Evolutionary conservation across 2,797 vertebrate genomes (phyloP).

Genomic region (Pelobates cultripes): DNA sequence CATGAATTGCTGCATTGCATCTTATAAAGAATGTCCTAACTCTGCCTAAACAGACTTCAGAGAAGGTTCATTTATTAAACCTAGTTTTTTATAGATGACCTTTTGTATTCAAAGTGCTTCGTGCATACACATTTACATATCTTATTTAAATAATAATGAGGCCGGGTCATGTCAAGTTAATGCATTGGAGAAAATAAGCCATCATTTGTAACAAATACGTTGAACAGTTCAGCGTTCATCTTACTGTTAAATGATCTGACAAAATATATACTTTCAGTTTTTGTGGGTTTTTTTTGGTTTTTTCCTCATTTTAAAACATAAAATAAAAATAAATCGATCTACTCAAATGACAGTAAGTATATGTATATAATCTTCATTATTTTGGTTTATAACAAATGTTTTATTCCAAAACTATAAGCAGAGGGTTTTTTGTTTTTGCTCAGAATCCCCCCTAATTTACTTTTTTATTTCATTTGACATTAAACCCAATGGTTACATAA

Average conservation of each 20-base stretch:
- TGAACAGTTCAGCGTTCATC: not conserved
- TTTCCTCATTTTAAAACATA: too few relatives aligned
- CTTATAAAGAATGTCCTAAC: not conserved
- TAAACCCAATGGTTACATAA: slow-evolving; percentile 19
- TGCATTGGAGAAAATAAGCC: slow-evolving; percentile 13
- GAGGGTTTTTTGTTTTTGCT: not conserved
- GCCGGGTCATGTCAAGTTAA: slow-evolving; percentile 1
- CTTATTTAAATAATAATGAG: slow-evolving; percentile 39
- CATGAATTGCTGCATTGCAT: not conserved
- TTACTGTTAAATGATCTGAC: slow-evolving; percentile 1
- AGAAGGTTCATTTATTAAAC: not conserved
- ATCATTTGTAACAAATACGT: slow-evolving; percentile 3
- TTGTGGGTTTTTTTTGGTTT: too few relatives aligned
- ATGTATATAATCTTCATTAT: too few relatives aligned
- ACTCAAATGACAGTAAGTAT: too few relatives aligned
- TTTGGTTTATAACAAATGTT: too few relatives aligned
- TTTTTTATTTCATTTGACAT: slow-evolving; percentile 8
- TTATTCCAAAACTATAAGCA: too few relatives aligned
- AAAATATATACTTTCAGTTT: not conserved
- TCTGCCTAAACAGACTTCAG: not conserved
- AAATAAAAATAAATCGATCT: too few relatives aligned
- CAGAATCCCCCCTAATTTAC: slow-evolving; percentile 8
- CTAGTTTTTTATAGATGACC: slow-evolving; percentile 1
- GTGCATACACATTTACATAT: slow-evolving; percentile 13
- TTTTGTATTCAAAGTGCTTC: slow-evolving; percentile 4